Conservation (phyloP, 2,888 invertebrate species). For the Villa cingulata region DNA sequence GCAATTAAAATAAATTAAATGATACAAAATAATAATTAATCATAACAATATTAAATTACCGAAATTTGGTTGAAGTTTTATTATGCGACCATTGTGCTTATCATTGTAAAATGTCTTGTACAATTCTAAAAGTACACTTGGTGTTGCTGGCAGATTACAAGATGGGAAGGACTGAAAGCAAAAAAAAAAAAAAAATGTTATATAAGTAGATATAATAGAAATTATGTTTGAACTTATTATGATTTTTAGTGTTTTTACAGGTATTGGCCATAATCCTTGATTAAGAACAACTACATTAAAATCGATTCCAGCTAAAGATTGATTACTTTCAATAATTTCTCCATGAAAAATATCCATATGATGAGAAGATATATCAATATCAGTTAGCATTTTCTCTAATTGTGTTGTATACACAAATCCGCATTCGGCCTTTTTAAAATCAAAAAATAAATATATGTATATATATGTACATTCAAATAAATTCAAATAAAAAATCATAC, state of each 20-base stretch:
- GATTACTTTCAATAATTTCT: background rate
- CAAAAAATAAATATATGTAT: background rate
- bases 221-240: no score
- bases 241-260: no score
- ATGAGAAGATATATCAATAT: background rate
- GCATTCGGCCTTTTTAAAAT: background rate
- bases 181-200: background rate
- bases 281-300: background rate
- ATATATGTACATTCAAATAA: no score
- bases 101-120: background rate
- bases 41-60: no score
- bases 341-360: background rate
- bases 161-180: background rate
- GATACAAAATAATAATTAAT: background rate
- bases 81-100: background rate
- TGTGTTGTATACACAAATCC: background rate
- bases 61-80: background rate
- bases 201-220: background rate
- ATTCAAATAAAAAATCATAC: no score
- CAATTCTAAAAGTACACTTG: background rate
- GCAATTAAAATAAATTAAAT: background rate
- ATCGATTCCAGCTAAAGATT: background rate
- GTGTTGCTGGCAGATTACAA: background rate
- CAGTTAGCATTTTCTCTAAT: background rate
- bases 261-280: background rate